These are phyloP conservation scores for Vanessa atalanta DNA, from an alignment of 1,140 invertebrate genomes.

Conservation along the genomic window DNA sequence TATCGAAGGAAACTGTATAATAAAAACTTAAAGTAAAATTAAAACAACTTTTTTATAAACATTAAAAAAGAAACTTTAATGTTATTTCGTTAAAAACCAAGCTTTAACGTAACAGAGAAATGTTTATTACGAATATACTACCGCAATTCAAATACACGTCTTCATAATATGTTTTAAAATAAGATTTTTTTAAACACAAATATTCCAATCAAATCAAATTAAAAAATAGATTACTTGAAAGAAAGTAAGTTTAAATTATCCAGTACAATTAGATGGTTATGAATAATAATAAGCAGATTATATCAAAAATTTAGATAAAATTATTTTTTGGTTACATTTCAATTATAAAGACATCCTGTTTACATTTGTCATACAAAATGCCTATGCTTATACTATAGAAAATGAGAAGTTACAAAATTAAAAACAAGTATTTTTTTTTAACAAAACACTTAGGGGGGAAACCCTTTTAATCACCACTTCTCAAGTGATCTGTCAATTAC, in stretches of 20 bases:
- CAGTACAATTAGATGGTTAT: too few species aligned
- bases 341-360: background rate
- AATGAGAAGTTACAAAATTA: background rate
- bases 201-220: too few species aligned
- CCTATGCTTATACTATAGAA: background rate
- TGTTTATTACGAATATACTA: background rate
- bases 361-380: background rate
- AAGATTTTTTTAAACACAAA: too few species aligned
- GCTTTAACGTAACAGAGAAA: background rate
- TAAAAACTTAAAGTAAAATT: conserved; percentile 1
- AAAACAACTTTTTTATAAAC: background rate
- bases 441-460: background rate
- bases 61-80: background rate
- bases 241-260: too few species aligned
- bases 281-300: background rate
- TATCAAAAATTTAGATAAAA: conserved; percentile 1
- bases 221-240: too few species aligned
- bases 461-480: too few species aligned
- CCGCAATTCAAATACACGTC: background rate
- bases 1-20: background rate
- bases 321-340: conserved; percentile 2
- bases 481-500: too few species aligned
- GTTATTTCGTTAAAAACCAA: background rate
- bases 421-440: background rate
- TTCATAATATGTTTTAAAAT: too few species aligned